phyloP scores from a whole-genome alignment of 2,113 vertebrate genomes.

The Isichthys henryi region DNA sequence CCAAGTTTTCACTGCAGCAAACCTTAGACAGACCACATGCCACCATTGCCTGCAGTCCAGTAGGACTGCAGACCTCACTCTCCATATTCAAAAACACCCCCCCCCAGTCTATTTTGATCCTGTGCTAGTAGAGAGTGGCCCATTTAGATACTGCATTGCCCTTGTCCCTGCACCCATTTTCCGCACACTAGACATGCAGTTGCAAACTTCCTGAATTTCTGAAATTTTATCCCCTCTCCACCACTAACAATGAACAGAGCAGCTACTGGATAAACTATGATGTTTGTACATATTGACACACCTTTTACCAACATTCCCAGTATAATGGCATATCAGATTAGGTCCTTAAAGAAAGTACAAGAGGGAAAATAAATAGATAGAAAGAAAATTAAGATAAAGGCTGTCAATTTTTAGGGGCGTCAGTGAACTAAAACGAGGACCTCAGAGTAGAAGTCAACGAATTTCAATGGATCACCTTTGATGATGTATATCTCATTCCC shows the following conservation, averaged over 20 bases:
- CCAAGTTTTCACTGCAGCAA: not conserved
- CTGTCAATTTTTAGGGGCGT: not conserved
- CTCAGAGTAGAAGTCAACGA: not conserved
- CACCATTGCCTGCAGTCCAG: not conserved
- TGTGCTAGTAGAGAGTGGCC: not conserved
- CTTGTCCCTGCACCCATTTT: not conserved
- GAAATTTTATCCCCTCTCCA: not conserved
- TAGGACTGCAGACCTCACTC: not conserved
- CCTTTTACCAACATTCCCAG: not conserved
- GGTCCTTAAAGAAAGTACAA: not conserved
- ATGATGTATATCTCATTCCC: not conserved
- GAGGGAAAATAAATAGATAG: not conserved
- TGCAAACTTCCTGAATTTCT: not conserved
- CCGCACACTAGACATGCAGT: not conserved
- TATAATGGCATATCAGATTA: not conserved
- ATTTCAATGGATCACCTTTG: constrained; percentile 2
- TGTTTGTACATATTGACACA: no score
- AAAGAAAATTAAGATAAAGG: not conserved
- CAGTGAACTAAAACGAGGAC: not conserved
- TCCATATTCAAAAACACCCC: not conserved
- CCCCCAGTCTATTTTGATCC: not conserved
- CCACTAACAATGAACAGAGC: not conserved
- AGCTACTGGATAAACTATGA: not conserved
- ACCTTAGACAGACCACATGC: not conserved
- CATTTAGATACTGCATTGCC: not conserved